phyloP scores from a whole-genome alignment of 1,140 invertebrate genomes.

The Aphelenchoides fujianensis region DNA sequence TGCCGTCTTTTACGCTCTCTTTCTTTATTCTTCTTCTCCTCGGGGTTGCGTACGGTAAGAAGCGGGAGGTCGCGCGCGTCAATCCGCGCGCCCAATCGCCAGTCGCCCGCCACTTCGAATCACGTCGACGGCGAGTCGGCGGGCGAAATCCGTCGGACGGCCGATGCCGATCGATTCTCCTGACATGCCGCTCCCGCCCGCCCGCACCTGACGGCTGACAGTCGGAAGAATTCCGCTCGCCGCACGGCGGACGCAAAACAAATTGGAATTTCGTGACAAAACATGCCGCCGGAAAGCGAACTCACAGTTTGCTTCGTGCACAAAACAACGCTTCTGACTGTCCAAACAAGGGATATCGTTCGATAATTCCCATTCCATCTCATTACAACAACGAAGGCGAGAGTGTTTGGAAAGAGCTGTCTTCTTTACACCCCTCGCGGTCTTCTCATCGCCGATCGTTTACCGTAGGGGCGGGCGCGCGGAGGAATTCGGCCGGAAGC shows the following conservation, averaged over 20 bases:
- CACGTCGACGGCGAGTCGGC: neutral
- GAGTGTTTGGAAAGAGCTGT: too few species aligned
- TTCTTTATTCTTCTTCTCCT: too few species aligned
- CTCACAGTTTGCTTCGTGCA: neutral
- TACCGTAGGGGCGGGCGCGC: too few species aligned
- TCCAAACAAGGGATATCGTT: too few species aligned
- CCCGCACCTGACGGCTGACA: neutral
- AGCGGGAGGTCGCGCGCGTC: neutral
- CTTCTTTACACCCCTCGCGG: too few species aligned
- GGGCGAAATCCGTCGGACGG: neutral
- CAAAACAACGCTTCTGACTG: too few species aligned
- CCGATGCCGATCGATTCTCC: neutral
- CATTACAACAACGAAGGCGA: too few species aligned
- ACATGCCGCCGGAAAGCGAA: neutral
- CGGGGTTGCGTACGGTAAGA: slow-evolving; percentile 1
- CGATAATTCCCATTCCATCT: too few species aligned
- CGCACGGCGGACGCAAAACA: slow-evolving; percentile 1
- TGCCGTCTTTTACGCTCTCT: too few species aligned
- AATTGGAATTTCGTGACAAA: neutral
- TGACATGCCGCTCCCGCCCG: neutral
- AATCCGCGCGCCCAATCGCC: neutral
- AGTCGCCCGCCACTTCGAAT: neutral
- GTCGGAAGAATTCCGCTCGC: too few species aligned
- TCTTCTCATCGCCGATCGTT: too few species aligned
- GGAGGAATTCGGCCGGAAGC: too few species aligned